phyloP scores from a whole-genome alignment of 2,113 vertebrate genomes.

The Pluvianellus socialis region DNA sequence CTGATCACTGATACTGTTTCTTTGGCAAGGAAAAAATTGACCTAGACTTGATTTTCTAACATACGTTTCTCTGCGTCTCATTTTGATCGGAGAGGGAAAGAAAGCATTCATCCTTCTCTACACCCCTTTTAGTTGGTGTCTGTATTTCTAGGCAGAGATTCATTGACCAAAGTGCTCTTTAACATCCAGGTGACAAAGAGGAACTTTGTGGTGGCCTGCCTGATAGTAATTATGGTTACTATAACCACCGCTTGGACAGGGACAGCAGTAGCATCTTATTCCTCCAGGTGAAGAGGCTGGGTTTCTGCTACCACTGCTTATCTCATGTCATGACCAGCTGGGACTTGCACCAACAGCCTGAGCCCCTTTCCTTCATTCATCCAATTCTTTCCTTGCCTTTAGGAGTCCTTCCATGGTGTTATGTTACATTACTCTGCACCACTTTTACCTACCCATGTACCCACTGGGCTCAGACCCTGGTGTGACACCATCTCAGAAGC shows the following conservation, averaged over 20 bases:
- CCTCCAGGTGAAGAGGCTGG: background rate
- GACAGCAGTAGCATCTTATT: background rate
- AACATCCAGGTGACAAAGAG: background rate
- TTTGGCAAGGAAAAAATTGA: background rate
- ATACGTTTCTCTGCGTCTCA: background rate
- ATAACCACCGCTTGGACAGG: background rate
- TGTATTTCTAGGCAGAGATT: background rate
- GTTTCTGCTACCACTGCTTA: background rate
- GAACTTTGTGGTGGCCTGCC: background rate
- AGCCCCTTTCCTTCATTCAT: background rate
- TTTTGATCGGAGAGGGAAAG: background rate
- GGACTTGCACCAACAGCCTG: background rate
- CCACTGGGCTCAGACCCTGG: background rate
- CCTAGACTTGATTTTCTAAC: background rate
- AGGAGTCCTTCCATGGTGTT: background rate
- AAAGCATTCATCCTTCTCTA: background rate
- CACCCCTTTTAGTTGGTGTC: background rate
- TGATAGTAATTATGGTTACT: background rate
- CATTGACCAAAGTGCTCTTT: background rate
- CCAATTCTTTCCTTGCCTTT: background rate
- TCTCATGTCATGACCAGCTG: background rate
- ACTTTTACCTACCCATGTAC: background rate
- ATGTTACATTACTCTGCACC: fast-evolving
- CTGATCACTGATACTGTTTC: background rate
- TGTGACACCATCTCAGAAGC: background rate